Conservation (phyloP, 1,140 invertebrate species). For the Aphidius ervi region DNA sequence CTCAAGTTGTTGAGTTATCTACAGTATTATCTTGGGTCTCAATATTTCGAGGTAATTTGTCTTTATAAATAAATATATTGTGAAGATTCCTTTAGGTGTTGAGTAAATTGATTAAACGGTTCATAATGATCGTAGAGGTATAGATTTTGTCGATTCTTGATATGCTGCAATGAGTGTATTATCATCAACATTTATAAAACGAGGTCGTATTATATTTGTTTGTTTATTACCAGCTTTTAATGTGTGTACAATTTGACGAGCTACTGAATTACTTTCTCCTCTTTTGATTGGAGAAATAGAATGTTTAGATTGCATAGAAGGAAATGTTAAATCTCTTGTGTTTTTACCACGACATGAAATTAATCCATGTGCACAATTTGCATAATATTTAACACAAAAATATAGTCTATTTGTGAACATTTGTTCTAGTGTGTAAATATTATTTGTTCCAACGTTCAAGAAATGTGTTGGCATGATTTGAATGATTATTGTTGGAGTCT, state of each 20-base stretch:
- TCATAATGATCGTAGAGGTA: too few relatives aligned
- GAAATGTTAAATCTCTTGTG: conserved; percentile 49
- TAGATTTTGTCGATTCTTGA: conserved; percentile 59
- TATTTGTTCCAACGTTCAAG: conserved; percentile 19
- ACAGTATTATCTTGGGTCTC: too few relatives aligned
- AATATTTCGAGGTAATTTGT: too few relatives aligned
- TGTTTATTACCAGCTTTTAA: conserved; percentile 64
- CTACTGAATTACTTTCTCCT: conserved; percentile 46
- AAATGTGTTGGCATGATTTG: too few relatives aligned
- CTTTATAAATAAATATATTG: too few relatives aligned
- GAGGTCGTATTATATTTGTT: conserved; percentile 61
- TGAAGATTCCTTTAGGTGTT: too few relatives aligned
- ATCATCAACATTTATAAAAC: conserved; percentile 55
- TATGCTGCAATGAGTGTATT: conserved; percentile 64
- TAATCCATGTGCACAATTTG: conserved; percentile 59
- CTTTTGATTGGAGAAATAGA: conserved; percentile 56
- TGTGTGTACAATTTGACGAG: conserved; percentile 58
- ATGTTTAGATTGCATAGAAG: conserved; percentile 58
- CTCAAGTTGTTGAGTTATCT: too few relatives aligned
- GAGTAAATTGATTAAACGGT: too few relatives aligned
- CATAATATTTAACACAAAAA: conserved; percentile 66
- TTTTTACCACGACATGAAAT: conserved; percentile 50
- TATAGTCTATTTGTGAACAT: conserved; percentile 72
- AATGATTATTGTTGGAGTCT: too few relatives aligned
- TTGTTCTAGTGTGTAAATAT: conserved; percentile 48